Conservation (phyloP, 2,113 vertebrate genomes). For the Psittacula cyanocephala region DNA sequence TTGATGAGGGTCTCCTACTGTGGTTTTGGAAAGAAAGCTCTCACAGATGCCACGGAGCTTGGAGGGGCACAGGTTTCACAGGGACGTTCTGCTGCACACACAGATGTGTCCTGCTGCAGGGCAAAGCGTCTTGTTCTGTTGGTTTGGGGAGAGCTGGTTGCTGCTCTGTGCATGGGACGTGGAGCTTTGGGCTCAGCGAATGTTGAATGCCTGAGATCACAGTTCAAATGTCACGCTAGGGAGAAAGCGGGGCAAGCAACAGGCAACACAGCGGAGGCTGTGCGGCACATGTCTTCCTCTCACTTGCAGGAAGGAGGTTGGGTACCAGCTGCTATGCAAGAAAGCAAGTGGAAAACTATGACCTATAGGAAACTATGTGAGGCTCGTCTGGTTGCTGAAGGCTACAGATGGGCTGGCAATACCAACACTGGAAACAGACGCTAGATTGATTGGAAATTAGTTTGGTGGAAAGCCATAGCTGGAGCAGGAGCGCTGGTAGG, state of each 20-base stretch:
- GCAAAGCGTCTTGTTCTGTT: background rate
- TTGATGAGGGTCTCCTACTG: accelerated
- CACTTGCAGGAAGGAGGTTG: conserved; percentile 58
- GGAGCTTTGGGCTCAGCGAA: background rate
- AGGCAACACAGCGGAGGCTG: background rate
- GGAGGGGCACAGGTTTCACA: accelerated
- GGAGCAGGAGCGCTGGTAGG: background rate
- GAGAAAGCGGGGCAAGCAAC: background rate
- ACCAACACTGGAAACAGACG: conserved; percentile 68
- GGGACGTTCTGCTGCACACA: accelerated
- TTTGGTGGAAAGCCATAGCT: conserved; percentile 52
- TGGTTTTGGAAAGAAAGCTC: background rate
- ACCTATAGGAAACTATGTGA: conserved; percentile 78
- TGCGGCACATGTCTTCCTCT: background rate
- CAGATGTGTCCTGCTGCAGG: accelerated
- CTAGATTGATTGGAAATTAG: conserved; percentile 67
- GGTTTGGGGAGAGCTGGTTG: background rate
- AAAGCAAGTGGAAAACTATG: conserved; percentile 78
- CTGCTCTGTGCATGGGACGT: background rate
- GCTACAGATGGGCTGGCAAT: conserved; percentile 39
- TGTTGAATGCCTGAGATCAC: background rate
- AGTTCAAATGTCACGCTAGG: background rate
- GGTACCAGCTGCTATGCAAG: conserved; percentile 74
- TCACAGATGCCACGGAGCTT: accelerated
- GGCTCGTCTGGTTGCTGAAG: conserved; percentile 60